These are phyloP conservation scores for Cristatella mucedo DNA, from an alignment of 2,888 invertebrate genomes.

Conservation along the genomic window DNA sequence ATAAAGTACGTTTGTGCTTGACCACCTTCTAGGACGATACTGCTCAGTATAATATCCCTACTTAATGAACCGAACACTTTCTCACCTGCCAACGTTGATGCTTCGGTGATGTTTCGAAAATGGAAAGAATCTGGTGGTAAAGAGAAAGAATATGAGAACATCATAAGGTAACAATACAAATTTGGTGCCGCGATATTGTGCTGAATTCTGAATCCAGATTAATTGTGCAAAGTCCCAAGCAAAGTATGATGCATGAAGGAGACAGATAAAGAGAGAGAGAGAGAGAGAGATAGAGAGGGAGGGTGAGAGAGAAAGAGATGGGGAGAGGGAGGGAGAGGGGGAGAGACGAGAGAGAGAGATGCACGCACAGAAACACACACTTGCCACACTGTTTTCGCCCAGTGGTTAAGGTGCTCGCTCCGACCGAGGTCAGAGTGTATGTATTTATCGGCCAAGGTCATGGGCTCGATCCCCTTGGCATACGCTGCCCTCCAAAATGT, in stretches of 20 bases:
- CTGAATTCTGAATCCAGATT: not conserved
- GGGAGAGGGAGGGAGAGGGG: too few species aligned
- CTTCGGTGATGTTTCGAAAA: constrained; percentile 95
- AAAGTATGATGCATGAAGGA: not conserved
- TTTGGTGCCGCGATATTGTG: not conserved
- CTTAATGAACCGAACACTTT: constrained; percentile 98
- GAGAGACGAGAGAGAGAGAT: too few species aligned
- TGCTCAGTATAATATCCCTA: constrained; percentile 91
- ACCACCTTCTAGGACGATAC: constrained; percentile 58
- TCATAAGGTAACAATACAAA: constrained; percentile 57
- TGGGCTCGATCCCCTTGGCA: too few species aligned
- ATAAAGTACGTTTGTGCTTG: not conserved
- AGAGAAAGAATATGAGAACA: constrained; percentile 97
- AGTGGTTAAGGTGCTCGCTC: too few species aligned
- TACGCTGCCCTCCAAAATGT: too few species aligned
- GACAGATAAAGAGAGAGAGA: too few species aligned
- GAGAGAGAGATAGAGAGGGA: too few species aligned
- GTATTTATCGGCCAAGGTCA: too few species aligned
- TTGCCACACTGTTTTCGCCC: too few species aligned
- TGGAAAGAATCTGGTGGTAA: constrained; percentile 93
- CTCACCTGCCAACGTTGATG: constrained; percentile 98
- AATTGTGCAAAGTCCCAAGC: not conserved
- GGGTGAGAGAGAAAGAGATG: too few species aligned
- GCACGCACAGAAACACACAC: too few species aligned
- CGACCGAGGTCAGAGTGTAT: too few species aligned